Percentiles rank a stretch among this genome's conserved stretches.
Evolutionary conservation across 2,797 vertebrate species (phyloP).

Genomic region (Protosalanx chinensis): DNA sequence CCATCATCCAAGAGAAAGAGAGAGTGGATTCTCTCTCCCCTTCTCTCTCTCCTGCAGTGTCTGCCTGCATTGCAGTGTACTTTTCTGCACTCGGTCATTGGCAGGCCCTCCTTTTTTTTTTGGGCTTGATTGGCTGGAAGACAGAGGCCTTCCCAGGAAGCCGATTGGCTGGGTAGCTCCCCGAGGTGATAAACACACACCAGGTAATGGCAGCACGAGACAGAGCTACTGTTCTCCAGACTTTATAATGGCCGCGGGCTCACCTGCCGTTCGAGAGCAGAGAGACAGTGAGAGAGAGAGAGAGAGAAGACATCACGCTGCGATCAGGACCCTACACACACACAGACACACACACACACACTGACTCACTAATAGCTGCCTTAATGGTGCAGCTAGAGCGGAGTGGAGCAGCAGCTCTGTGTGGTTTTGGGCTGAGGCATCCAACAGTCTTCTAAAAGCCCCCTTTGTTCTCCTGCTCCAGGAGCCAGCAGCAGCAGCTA

Average conservation of each 20-base stretch:
- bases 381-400: slow-evolving; percentile 44
- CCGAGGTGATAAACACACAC: slow-evolving; percentile 60
- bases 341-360: not conserved
- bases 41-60: no score
- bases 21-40: not conserved
- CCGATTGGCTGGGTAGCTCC: slow-evolving; percentile 31
- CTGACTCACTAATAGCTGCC: slow-evolving; percentile 50
- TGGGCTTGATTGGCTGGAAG: slow-evolving; percentile 47
- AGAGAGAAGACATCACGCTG: not conserved
- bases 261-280: slow-evolving; percentile 37
- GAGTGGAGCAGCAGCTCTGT: slow-evolving; percentile 48
- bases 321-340: slow-evolving; percentile 5
- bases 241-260: slow-evolving; percentile 42
- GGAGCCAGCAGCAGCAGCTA: slow-evolving; percentile 36
- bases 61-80: slow-evolving; percentile 27
- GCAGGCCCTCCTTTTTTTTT: slow-evolving; percentile 37
- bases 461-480: slow-evolving; percentile 68
- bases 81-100: slow-evolving; percentile 38
- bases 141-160: slow-evolving; percentile 43
- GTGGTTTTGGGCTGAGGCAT: slow-evolving; percentile 53
- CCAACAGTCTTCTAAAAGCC: slow-evolving; percentile 55
- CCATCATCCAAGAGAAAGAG: not conserved
- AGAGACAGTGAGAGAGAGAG: slow-evolving; percentile 15
- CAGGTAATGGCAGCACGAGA: slow-evolving; percentile 61
- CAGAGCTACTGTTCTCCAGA: slow-evolving; percentile 7